These are phyloP conservation scores for Cyprinodon diabolis DNA, from an alignment of 2,797 vertebrate species.

Conservation along the genomic window DNA sequence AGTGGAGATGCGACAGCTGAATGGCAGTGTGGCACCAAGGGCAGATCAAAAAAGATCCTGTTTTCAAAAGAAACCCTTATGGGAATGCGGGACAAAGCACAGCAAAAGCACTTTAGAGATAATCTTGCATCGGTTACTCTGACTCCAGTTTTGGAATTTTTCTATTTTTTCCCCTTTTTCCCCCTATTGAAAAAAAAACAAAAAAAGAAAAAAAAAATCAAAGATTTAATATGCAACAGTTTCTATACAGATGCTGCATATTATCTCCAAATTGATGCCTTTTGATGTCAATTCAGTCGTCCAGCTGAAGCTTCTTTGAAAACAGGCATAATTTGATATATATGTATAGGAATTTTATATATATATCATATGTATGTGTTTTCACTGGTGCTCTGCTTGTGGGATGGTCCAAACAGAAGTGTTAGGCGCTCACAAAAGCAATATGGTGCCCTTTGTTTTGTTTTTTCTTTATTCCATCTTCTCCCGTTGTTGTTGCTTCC, in stretches of 20 bases:
- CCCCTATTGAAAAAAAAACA: slow-evolving; percentile 30
- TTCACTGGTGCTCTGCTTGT: slow-evolving; percentile 83
- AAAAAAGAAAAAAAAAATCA: slow-evolving; percentile 19
- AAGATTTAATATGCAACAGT: slow-evolving; percentile 70
- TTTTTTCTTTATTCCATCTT: slow-evolving; percentile 63
- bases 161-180: slow-evolving; percentile 34
- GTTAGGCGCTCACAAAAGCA: slow-evolving; percentile 59
- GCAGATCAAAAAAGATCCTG: slow-evolving; percentile 63
- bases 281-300: slow-evolving; percentile 71
- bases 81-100: slow-evolving; percentile 60
- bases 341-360: slow-evolving; percentile 86
- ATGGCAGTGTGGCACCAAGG: slow-evolving; percentile 45
- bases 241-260: slow-evolving; percentile 58
- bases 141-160: slow-evolving; percentile 44
- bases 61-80: slow-evolving; percentile 75
- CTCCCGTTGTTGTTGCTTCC: slow-evolving; percentile 48
- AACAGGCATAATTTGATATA: slow-evolving; percentile 88
- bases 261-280: slow-evolving; percentile 52
- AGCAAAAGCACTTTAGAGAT: slow-evolving; percentile 57
- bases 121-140: slow-evolving; percentile 52
- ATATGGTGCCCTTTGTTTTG: slow-evolving; percentile 38
- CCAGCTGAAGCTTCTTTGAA: slow-evolving; percentile 80
- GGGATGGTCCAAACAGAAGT: slow-evolving; percentile 75
- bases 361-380: slow-evolving; percentile 89
- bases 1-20: slow-evolving; percentile 65